Evolutionary conservation across 2,113 vertebrate genomes (phyloP), one percentile per base, ranked within the genome.

Genomic region (Barnardius zonarius): DNA sequence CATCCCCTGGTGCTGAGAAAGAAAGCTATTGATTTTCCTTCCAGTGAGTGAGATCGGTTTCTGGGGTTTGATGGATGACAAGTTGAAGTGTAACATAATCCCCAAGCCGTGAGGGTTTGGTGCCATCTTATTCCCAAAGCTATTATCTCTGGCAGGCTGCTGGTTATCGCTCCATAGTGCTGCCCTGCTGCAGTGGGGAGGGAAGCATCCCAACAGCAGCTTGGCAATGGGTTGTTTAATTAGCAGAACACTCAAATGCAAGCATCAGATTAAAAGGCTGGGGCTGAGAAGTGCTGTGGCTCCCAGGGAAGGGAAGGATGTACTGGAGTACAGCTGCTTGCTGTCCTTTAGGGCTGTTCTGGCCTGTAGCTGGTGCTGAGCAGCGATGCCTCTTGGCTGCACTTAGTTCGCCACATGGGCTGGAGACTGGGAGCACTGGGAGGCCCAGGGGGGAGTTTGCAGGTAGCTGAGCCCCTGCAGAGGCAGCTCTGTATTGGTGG

Each of bases 1-100:
- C 89, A 95, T 95, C 83, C 88, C 93, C 49, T 88, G 55, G 66
- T 93, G 92, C 95, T 92, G 95, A 96, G 96, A 97, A 94, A 92
- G 90, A 96, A 97, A 97, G 24, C 16, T 96, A 97, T 97, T 31
- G 97, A 97, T 97, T 97, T 95, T 95, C 95, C 93, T 92, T 96
- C 91, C 80, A 52, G 91, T 77, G 88, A 54, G 83, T 97, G 90
- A 95, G 91, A 93, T 95, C 28, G 3, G 63, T 92, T 96, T 89
- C 88, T 95, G 92, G 74, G 44, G 87, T 97, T 92, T 95, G 96
- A 97, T 96, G 77, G 95, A 97, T 97, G 96, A 97, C 93, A 96
- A 86, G 68, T 91, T 92, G 95, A 82, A 91, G 80, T 18, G 93
- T 82, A 90, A 95, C 82, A 82, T 96, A 93, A 96, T 97, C 94